Evolutionary conservation across 64 coral and sea anemone species (phyloP), one percentile per base, ranked within the genome.

Genomic region (Stichodactyla helianthus): DNA sequence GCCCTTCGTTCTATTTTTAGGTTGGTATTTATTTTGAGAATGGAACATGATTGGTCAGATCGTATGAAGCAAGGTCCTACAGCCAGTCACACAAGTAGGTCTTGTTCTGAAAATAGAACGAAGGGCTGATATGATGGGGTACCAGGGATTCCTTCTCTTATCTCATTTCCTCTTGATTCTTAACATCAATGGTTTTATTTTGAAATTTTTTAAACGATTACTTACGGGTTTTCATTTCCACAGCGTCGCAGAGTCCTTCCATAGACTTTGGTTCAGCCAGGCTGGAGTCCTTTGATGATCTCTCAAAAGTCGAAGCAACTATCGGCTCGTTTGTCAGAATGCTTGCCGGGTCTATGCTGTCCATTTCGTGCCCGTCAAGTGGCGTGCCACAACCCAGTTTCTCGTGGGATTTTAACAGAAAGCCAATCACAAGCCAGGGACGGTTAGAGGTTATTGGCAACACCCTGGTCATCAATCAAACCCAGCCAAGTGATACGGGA

Each of bases 261-360:
- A 97, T 97, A 16, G 84, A 97, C 18, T 53, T 71, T 17, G 82
- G 82, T 19, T 86, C 88, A 22, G 64, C 51, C 25, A 63, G 71
- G 4, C 31, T 90, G 17, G 84, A 97, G 68, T 89, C 83, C 10
- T 68, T 93, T 23, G 22, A 62, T 2, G 51, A 93, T 90, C 81
- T 97, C 84, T 83, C 28, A 27, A 61, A 79, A 14, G 85, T 97
- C 22, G 51, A 83, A 50, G 51, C 89, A 10, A 71, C 60, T 51
- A 82, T 97, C 67, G 94, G 94, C 28, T 90, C 87, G 65, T 84
- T 83, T 22, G 82, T 97, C 9, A 85, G 79, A 15, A 84, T 97
- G 71, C 88, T 97, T 11, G 84, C 88, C 11, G 86, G 80, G 67
- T 67, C 80, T 7, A 82, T 54, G 16, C 51, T 97, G 10, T 87